Base-by-base conservation (phyloP, 2,113 vertebrate species). In the Cyprinus carpio region DNA sequence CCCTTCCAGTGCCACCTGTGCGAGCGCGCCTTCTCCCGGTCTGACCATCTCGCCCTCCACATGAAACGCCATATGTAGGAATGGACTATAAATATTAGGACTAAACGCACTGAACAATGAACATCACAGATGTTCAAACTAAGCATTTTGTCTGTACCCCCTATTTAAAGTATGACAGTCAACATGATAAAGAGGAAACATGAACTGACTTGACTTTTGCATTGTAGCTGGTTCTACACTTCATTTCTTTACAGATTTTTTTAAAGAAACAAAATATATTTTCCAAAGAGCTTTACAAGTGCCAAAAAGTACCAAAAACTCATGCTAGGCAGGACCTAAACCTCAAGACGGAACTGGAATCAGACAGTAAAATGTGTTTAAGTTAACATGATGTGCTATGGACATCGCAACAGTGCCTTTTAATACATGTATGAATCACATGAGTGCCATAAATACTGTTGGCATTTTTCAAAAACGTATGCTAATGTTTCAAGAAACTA, bases 1-100 rank as follows among this genome's bases (percentile, higher is more conserved):
- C 98, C 98, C 0, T 99, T 99, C 92, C 97, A 97, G 94, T 99
- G 97, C 92, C 97, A 98, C 92, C 94, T 99, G 15, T 99, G 98
- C 49, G 98, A 99, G 90, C 94, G 98, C 0, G 97, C 98, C 0
- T 99, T 99, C 93, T 99, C 97, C 76, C 85, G 98, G 18, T 99
- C 97, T 0, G 98, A 99, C 91, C 98, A 99, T 91, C 95, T 99
- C 87, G 98, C 98, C 0, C 87, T 99, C 89, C 98, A 99, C 93
- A 99, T 99, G 97, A 99, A 99, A 87, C 88, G 98, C 60, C 98
- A 99, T 91, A 95, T 98, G 96, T 99, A 91, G 93, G 40, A 81
- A 54, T 58, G 15, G 64, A 75, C 85, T 56, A 25, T 80, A 54
- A 83, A 67, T 81, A 82, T 75, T 82, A 60, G 81, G 81, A 86